Conservation (phyloP, 2,888 invertebrate genomes). For the Mylabris sibirica region DNA sequence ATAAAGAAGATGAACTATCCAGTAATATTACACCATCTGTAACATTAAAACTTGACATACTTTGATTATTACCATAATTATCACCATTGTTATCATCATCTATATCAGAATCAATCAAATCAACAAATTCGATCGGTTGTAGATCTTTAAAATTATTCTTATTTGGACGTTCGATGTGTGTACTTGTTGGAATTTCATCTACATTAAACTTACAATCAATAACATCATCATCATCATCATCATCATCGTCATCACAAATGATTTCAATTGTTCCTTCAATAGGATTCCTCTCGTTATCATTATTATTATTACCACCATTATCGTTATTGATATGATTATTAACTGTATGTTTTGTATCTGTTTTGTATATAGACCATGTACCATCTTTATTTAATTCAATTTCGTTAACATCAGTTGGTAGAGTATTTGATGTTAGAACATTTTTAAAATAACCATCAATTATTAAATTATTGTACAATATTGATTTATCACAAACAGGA, state of each 20-base stretch:
- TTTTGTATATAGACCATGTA: background rate
- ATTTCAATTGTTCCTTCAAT: background rate
- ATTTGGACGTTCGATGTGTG: background rate
- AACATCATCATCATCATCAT: background rate
- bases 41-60: background rate
- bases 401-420: background rate
- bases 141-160: background rate
- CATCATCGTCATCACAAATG: slow-evolving; percentile 3
- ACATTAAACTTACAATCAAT: background rate
- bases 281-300: background rate
- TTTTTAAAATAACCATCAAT: slow-evolving; percentile 2
- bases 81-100: background rate
- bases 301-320: background rate
- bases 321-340: too few relatives aligned
- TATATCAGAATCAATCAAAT: slow-evolving; percentile 3
- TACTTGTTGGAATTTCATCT: background rate
- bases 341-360: too few relatives aligned
- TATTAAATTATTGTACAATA: background rate
- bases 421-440: background rate
- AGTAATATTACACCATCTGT: slow-evolving; percentile 1
- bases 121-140: slow-evolving; percentile 7
- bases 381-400: slow-evolving; percentile 3
- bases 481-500: background rate
- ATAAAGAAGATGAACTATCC: background rate
- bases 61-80: background rate